Evolutionary conservation across 2,888 invertebrate species (phyloP), one percentile per base, ranked within the genome.

Genomic region (Iselma pallidipennis): DNA sequence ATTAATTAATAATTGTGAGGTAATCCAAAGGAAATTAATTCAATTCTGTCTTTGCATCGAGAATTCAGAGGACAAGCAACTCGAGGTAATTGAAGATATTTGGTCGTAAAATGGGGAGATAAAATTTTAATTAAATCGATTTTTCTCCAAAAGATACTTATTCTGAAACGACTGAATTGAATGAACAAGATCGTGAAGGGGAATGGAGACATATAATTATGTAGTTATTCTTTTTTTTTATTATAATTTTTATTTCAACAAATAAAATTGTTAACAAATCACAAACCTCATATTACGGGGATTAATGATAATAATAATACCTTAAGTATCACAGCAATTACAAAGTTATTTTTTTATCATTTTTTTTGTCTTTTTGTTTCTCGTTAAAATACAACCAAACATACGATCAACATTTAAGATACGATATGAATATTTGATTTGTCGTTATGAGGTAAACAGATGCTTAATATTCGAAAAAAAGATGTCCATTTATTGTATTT

Each of bases 241-340:
- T 49, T 49, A 59, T 60, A 45, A 55, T 59, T 49, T 61, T 61
- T 57, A 57, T 66, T 66, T 66, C 61, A 73, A 73, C 72, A 71
- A 74, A 74, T 68, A 62, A 71, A 71, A 76, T 69, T 73, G 66
- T 70, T 73, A 76, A 76, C 74, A 75, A 74, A 76, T 76, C 75
- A 76, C 77, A 76, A 74, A 74, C 73, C 66, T 71, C 69, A 69
- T 70, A 70, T 71, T 69, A 69, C 66, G 67, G 71, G 68, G 69
- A 69, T 68, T 70, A 72, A 71, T 72, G 69, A 72, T 71, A 70
- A 72, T 29, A 29, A n/a, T 75, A 74, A 69, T 67, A 69, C 66
- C 61, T 67, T 58, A 71, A 63, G 65, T 77, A 77, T 77, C 77
- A 77, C 77, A 77, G 77, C 74, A 74, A 76, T 77, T 72, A 76